These are phyloP conservation scores for Oegoconia quadripuncta DNA, from an alignment of 2,888 invertebrate species.

Conservation along the genomic window DNA sequence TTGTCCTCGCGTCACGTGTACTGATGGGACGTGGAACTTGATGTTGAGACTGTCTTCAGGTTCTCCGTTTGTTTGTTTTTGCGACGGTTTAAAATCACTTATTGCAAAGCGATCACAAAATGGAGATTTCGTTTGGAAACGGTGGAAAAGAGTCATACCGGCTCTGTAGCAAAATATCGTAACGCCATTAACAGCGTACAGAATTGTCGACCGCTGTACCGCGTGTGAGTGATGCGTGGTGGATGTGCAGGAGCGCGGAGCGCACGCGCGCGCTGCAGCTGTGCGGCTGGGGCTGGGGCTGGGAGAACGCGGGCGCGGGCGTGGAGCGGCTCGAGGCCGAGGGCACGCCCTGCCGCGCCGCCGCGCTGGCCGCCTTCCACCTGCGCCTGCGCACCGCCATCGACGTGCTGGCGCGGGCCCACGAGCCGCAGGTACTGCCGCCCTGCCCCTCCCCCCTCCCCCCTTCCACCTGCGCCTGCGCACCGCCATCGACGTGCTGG, in stretches of 20 bases:
- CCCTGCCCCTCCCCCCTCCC: slow-evolving; percentile 90
- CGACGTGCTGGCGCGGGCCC: slow-evolving; percentile 88
- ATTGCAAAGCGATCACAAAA: no score
- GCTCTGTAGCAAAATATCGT: no score
- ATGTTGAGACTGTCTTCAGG: no score
- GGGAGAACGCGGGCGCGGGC: slow-evolving; percentile 76
- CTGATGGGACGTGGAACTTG: no score
- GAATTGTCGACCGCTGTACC: no score
- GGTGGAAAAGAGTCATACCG: no score
- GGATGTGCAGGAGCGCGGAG: slow-evolving; percentile 63
- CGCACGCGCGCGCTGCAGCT: slow-evolving; percentile 89
- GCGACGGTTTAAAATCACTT: no score
- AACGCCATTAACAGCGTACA: no score
- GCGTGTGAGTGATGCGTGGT: no score
- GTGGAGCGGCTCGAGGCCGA: slow-evolving; percentile 84
- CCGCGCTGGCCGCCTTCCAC: slow-evolving; percentile 95
- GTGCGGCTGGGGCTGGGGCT: slow-evolving; percentile 94
- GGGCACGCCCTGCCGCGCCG: slow-evolving; percentile 87
- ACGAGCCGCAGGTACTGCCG: slow-evolving; percentile 46
- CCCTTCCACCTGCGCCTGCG: slow-evolving; percentile 85
- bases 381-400: slow-evolving; percentile 91
- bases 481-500: slow-evolving; percentile 91
- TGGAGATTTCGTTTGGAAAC: no score
- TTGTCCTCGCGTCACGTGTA: no score
- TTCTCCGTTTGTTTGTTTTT: no score